A percentile compares a stretch with the other conserved stretches of the same genome.
These are phyloP conservation scores for Hyperoodon ampullatus DNA, from an alignment of 2,113 vertebrate species.

Conservation along the genomic window DNA sequence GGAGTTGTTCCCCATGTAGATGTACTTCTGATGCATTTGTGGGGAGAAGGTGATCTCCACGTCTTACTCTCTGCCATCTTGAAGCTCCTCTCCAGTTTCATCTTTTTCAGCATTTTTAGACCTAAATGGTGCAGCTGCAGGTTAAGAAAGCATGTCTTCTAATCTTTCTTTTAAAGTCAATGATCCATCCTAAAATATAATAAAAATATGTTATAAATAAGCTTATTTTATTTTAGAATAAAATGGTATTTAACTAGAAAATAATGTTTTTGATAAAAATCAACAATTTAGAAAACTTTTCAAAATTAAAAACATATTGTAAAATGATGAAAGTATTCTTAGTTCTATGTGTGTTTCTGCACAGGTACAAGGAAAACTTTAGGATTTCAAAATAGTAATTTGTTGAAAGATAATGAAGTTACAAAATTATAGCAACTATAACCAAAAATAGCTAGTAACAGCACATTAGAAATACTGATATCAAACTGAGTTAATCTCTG, in stretches of 20 bases:
- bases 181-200: neutral
- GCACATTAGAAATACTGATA: neutral
- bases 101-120: neutral
- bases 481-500: neutral
- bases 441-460: neutral
- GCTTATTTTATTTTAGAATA: neutral
- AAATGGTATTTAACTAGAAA: slow-evolving; percentile 20
- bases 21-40: no score
- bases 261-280: neutral
- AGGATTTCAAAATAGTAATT: neutral
- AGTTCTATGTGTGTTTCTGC: neutral
- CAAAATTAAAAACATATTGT: neutral
- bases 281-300: neutral
- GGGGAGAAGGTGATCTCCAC: no score
- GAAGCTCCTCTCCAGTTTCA: neutral
- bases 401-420: neutral
- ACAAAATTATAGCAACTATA: neutral
- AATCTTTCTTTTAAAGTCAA: neutral
- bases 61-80: no score
- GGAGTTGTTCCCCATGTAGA: no score
- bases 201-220: neutral
- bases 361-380: neutral
- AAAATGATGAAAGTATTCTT: neutral
- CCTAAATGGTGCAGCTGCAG: accelerated
- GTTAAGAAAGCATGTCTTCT: neutral